Percentiles rank a stretch among this genome's conserved stretches.
phyloP scores from a whole-genome alignment of 53 echinoderm and acorn worm species.

The Glandiceps talaboti region DNA sequence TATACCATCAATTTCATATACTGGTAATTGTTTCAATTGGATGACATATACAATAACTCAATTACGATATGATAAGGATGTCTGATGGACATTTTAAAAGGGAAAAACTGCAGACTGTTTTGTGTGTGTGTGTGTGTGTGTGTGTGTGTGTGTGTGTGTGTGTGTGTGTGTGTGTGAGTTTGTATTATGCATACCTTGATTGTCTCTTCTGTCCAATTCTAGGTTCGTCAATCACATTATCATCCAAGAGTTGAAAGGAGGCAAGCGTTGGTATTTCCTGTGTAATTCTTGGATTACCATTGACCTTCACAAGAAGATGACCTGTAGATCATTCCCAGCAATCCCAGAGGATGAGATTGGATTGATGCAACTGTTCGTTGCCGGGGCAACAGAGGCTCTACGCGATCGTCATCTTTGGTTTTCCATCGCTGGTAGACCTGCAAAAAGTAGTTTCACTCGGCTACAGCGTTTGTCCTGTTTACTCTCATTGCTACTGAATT shows the following conservation, averaged over 20 bases:
- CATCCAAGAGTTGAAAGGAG: constrained; percentile 71
- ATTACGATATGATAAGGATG: too few relatives aligned
- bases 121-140: too few relatives aligned
- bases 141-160: too few relatives aligned
- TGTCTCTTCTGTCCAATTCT: too few relatives aligned
- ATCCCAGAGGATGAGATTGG: constrained; percentile 33
- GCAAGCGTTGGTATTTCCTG: constrained; percentile 46
- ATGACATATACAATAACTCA: too few relatives aligned
- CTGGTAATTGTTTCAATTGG: too few relatives aligned
- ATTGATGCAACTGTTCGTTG: constrained; percentile 48
- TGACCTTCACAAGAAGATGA: constrained; percentile 33
- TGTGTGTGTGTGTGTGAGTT: too few relatives aligned
- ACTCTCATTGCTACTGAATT: constrained; percentile 68
- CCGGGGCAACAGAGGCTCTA: constrained; percentile 42
- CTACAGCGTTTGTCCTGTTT: constrained; percentile 78
- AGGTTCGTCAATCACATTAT: constrained; percentile 69
- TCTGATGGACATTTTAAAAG: too few relatives aligned
- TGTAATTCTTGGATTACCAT: constrained; percentile 71
- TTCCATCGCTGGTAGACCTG: constrained; percentile 62
- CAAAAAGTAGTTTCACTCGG: constrained; percentile 72
- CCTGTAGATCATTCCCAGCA: constrained; percentile 41
- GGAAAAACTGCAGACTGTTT: too few relatives aligned
- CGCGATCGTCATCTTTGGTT: constrained; percentile 91
- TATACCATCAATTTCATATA: too few relatives aligned
- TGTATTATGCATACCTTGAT: too few relatives aligned